A percentile compares a stretch with the other conserved stretches of the same genome.
Conservation (phyloP, 2,888 invertebrate species). For the Galeopsomyia nigrocyanea region DNA sequence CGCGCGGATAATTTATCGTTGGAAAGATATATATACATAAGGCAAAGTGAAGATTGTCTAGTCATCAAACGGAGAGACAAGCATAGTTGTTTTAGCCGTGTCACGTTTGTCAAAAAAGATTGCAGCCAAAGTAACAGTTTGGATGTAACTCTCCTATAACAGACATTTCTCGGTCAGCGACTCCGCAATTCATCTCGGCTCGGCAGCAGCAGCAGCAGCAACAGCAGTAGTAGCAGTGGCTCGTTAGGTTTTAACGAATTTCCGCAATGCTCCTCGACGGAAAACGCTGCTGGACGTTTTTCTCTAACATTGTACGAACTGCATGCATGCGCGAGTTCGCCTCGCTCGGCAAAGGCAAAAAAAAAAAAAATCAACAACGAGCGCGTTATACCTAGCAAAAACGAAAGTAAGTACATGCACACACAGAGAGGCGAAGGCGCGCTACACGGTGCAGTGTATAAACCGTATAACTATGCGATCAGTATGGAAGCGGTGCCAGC, state of each 20-base stretch:
- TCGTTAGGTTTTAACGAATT: conserved; percentile 32
- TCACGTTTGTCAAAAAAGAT: conserved; percentile 18
- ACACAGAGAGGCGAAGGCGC: background rate
- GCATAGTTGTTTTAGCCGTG: background rate
- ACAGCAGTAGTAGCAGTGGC: no score
- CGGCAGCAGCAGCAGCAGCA: background rate
- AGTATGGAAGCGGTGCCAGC: background rate
- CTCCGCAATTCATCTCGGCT: conserved; percentile 27
- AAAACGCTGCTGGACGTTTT: conserved; percentile 11
- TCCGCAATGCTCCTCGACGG: conserved; percentile 25
- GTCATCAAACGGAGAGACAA: no score
- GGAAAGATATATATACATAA: no score
- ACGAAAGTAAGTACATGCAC: conserved; percentile 44
- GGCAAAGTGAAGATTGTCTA: no score
- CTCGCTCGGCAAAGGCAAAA: conserved; percentile 4
- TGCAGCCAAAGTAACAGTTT: background rate
- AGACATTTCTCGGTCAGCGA: conserved; percentile 44
- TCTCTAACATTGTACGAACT: background rate
- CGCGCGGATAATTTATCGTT: no score
- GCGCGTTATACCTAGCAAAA: conserved; percentile 26
- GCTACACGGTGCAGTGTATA: conserved; percentile 3
- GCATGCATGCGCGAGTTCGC: background rate
- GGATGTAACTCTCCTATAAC: conserved; percentile 24
- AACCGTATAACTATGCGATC: background rate
- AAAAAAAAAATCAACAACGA: conserved; percentile 6